These are phyloP conservation scores for Meteorus cinctellus DNA, from an alignment of 2,888 invertebrate genomes.

Conservation along the genomic window DNA sequence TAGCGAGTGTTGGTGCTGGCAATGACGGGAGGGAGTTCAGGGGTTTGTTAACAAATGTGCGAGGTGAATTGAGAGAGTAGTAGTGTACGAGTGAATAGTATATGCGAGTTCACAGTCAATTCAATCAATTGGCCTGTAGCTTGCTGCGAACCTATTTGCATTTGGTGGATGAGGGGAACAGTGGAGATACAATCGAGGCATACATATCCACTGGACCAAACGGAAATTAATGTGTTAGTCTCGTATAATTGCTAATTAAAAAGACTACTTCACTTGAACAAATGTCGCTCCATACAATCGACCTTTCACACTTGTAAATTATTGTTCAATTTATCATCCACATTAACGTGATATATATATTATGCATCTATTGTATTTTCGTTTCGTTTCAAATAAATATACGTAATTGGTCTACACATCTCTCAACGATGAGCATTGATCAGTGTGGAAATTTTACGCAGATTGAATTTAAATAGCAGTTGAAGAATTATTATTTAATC, in stretches of 20 bases:
- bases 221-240: conserved; percentile 72
- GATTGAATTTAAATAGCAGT: too few relatives aligned
- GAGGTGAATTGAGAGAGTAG: conserved; percentile 36
- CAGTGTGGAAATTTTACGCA: too few relatives aligned
- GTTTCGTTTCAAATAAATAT: not conserved
- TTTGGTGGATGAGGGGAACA: conserved; percentile 57
- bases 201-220: conserved; percentile 60
- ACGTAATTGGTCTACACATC: not conserved
- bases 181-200: not conserved
- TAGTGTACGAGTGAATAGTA: conserved; percentile 34
- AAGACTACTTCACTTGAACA: conserved; percentile 57
- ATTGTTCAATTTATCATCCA: conserved; percentile 32
- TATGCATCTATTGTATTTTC: conserved; percentile 18
- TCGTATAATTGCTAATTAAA: conserved; percentile 72
- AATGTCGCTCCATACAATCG: conserved; percentile 17
- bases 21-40: conserved; percentile 40
- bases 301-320: conserved; percentile 27
- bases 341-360: not conserved
- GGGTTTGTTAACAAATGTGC: conserved; percentile 8
- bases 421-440: too few relatives aligned
- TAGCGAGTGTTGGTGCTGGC: conserved; percentile 49
- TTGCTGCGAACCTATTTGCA: conserved; percentile 67
- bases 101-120: conserved; percentile 66
- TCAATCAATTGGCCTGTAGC: conserved; percentile 70
- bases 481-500: too few relatives aligned